phyloP scores from a whole-genome alignment of 1,140 invertebrate species.

The Papilio machaon region DNA sequence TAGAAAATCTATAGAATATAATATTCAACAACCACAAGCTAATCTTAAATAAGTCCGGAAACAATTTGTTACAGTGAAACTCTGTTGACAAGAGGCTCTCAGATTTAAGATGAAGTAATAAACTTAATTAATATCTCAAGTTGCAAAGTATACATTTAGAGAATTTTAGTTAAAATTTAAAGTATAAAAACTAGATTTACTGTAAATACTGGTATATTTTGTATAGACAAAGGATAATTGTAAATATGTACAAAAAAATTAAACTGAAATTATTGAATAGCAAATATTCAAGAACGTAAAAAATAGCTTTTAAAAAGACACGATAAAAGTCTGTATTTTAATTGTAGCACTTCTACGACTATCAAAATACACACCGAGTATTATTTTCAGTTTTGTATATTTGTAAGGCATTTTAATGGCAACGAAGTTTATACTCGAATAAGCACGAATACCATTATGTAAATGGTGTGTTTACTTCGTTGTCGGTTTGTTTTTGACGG shows the following conservation, averaged over 20 bases:
- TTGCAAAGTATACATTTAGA: not conserved
- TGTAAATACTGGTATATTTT: not conserved
- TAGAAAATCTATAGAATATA: not conserved
- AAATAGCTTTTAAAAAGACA: not conserved
- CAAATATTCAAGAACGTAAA: too few species aligned
- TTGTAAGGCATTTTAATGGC: not conserved
- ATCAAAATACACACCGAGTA: not conserved
- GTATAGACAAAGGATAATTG: too few species aligned
- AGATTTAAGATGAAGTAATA: not conserved
- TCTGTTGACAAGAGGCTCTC: constrained; percentile 2
- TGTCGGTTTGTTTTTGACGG: constrained; percentile 19
- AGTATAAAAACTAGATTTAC: not conserved
- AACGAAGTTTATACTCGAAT: not conserved
- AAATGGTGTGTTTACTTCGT: constrained; percentile 14
- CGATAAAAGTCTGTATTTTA: not conserved
- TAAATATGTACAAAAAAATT: too few species aligned
- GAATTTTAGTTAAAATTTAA: not conserved
- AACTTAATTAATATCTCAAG: not conserved
- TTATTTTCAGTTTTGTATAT: not conserved
- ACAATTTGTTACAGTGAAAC: constrained; percentile 3
- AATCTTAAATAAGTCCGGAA: not conserved
- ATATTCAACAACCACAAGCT: constrained; percentile 8
- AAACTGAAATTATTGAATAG: not conserved
- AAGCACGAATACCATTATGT: constrained; percentile 14
- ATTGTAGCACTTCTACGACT: not conserved